These are phyloP conservation scores for Eucera pruinosa DNA, from an alignment of 2,888 invertebrate species.

Conservation along the genomic window DNA sequence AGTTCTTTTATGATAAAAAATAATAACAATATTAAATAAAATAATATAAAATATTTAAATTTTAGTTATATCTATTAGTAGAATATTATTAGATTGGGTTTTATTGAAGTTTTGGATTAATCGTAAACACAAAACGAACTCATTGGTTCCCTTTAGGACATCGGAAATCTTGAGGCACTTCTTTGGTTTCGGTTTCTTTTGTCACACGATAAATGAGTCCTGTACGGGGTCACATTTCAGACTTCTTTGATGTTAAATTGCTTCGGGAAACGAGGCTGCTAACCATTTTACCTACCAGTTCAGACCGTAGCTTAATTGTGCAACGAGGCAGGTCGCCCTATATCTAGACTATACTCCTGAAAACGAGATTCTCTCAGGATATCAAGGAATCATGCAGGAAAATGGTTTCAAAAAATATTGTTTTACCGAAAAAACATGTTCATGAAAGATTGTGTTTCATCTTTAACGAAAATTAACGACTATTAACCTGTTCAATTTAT, in stretches of 20 bases:
- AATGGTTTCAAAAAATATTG: no score
- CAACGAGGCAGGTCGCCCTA: not conserved
- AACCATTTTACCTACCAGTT: slow-evolving; percentile 45
- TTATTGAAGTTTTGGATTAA: not conserved
- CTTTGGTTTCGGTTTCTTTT: slow-evolving; percentile 27
- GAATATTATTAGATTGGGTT: not conserved
- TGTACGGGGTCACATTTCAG: slow-evolving; percentile 15
- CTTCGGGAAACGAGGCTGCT: slow-evolving; percentile 45
- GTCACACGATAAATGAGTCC: slow-evolving; percentile 25
- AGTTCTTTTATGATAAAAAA: no score
- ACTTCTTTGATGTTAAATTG: slow-evolving; percentile 57
- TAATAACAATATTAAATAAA: no score
- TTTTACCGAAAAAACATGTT: no score
- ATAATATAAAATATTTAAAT: no score
- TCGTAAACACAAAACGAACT: not conserved
- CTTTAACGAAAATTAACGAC: no score
- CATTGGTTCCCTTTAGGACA: not conserved
- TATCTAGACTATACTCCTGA: no score
- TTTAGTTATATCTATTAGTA: not conserved
- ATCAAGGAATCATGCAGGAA: no score
- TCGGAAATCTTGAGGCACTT: slow-evolving; percentile 8
- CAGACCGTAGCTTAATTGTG: slow-evolving; percentile 42
- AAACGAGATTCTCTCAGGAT: no score
- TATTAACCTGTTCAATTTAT: no score
- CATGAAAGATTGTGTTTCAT: no score